phyloP scores from a whole-genome alignment of 1,140 invertebrate genomes.

The Cydia pomonella region DNA sequence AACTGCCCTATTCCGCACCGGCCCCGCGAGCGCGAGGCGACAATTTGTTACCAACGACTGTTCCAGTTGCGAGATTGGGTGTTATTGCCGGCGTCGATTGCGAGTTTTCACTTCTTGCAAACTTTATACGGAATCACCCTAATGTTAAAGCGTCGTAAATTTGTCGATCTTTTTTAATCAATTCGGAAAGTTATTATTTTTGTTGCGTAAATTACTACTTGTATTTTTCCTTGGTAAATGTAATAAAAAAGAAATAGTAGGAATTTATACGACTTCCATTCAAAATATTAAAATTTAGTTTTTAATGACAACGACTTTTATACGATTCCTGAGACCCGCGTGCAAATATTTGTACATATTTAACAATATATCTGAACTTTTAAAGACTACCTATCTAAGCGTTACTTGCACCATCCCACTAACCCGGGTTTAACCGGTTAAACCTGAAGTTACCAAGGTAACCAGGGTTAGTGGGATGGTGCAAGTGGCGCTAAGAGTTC shows the following conservation, averaged over 20 bases:
- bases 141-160: slow-evolving; percentile 24
- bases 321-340: no score
- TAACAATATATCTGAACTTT: no score
- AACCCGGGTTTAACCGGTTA: no score
- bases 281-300: no score
- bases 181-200: not conserved
- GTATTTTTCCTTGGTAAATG: not conserved
- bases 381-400: no score
- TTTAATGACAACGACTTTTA: no score
- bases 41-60: slow-evolving; percentile 65
- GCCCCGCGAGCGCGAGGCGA: slow-evolving; percentile 38
- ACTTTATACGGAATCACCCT: slow-evolving; percentile 31
- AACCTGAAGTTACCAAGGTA: no score
- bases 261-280: not conserved
- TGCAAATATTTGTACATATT: no score
- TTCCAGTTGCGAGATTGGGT: slow-evolving; percentile 50
- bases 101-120: slow-evolving; percentile 49
- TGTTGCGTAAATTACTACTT: not conserved
- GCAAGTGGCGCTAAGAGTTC: no score
- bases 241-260: not conserved
- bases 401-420: no score
- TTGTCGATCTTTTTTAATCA: slow-evolving; percentile 26
- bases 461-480: no score
- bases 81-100: slow-evolving; percentile 60
- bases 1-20: slow-evolving; percentile 56